Evolutionary conservation across 2,797 vertebrate species (phyloP), one percentile per base, ranked within the genome.

Genomic region (Cossypha heuglini): DNA sequence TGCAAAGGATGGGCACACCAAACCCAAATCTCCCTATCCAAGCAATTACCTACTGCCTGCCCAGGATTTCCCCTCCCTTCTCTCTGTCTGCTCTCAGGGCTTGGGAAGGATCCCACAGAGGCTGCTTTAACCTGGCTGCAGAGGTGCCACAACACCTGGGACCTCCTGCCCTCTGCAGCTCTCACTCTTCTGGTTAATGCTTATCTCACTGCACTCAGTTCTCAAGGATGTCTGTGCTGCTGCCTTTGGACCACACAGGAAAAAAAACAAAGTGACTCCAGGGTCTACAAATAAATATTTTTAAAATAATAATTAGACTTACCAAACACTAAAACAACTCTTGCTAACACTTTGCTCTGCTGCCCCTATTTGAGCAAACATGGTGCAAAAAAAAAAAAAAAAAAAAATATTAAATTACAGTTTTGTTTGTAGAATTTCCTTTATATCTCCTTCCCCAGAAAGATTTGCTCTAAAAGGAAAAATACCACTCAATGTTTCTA

Each of bases 11-110:
- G 0, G 35, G 31, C 24, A 51, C 26, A 0, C 16, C n/a, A 51
- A 83, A 80, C 5, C 19, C n/a, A 0, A 2, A 28, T 1, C 45
- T 57, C 59, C 31, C 31, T 3, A 0, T 2, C 29, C 58, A 40
- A 74, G 48, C 68, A 29, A 31, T 14, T 1, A 11, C 71, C 26
- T 18, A 16, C 57, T 78, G 18, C 38, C 64, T 7, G 2, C 13
- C 0, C 6, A 72, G 38, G 22, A 35, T 18, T 66, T 40, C 42
- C 40, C 28, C 10, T 71, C 19, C 17, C 43, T 69, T n/a, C 38
- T 33, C 42, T 43, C 66, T 38, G 31, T 15, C 33, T 0, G 1
- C n/a, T 38, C 79, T 46, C 37, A 52, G 24, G n/a, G 7, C 11
- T 16, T 8, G 13, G 40, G 16, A 25, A 43, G 21, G 42, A 20